phyloP scores from a whole-genome alignment of 1,140 invertebrate species.

The Cydia splendana region DNA sequence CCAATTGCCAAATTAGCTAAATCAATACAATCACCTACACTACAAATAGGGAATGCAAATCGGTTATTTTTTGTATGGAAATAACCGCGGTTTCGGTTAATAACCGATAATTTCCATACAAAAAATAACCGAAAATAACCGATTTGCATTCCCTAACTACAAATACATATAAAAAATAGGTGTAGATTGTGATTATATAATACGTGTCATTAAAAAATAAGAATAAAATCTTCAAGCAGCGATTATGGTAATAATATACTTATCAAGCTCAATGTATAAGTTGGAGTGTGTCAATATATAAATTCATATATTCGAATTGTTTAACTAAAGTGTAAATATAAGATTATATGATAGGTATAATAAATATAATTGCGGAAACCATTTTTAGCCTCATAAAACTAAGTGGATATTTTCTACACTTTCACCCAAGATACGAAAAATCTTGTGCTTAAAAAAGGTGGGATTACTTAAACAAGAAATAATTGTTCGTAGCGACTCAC shows the following conservation, averaged over 20 bases:
- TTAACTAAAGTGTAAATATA: background rate
- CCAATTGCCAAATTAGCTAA: too few relatives aligned
- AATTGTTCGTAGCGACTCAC: conserved; percentile 83
- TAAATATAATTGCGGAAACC: background rate
- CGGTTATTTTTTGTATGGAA: too few relatives aligned
- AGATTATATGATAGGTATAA: background rate
- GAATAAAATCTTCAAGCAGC: background rate
- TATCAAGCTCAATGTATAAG: conserved; percentile 3
- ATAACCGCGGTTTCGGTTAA: too few relatives aligned
- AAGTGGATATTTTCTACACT: background rate
- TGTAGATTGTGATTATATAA: background rate
- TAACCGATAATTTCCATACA: too few relatives aligned
- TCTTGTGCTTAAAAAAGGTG: conserved; percentile 18
- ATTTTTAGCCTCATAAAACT: background rate
- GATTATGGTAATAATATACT: background rate
- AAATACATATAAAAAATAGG: background rate
- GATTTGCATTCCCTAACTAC: too few relatives aligned
- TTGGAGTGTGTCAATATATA: background rate
- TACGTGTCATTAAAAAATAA: background rate
- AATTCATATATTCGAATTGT: background rate
- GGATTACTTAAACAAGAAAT: conserved; percentile 2
- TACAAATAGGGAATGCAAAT: too few relatives aligned
- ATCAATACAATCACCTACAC: too few relatives aligned
- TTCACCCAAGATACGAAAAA: background rate
- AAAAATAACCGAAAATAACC: too few relatives aligned